Evolutionary conservation across 2,113 vertebrate species (phyloP).

Genomic region (Desmodus rotundus): DNA sequence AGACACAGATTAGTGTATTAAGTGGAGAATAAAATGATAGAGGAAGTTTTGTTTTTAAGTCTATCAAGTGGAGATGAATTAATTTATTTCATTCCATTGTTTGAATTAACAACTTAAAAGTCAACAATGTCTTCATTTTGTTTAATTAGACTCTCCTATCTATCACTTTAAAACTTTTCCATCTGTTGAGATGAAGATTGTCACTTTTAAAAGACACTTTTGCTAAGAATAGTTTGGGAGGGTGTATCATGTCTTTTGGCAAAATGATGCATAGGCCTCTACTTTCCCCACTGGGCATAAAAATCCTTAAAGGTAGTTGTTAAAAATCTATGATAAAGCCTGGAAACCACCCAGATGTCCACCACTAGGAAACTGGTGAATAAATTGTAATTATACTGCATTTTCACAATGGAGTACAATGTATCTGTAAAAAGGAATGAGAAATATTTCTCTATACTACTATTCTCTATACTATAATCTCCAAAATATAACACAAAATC

Average conservation of each 20-base stretch:
- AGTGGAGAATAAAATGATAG: not conserved
- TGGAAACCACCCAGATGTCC: not conserved
- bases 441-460: not conserved
- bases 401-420: not conserved
- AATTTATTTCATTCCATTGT: conserved; percentile 4
- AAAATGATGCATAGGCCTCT: not conserved
- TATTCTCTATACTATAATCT: not conserved
- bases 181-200: not conserved
- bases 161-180: not conserved
- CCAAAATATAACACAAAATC: not conserved
- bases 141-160: not conserved
- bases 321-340: not conserved
- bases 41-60: not conserved
- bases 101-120: not conserved
- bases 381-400: not conserved
- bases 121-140: not conserved
- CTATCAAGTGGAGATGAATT: not conserved
- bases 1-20: not conserved
- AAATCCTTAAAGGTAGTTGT: not conserved
- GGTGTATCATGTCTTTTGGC: not conserved
- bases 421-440: not conserved
- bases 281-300: not conserved
- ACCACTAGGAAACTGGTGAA: not conserved
- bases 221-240: not conserved
- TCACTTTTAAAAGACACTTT: not conserved